Evolutionary conservation across 2,888 invertebrate species (phyloP), one percentile per base, ranked within the genome.

Genomic region (Agrochola lychnidis): DNA sequence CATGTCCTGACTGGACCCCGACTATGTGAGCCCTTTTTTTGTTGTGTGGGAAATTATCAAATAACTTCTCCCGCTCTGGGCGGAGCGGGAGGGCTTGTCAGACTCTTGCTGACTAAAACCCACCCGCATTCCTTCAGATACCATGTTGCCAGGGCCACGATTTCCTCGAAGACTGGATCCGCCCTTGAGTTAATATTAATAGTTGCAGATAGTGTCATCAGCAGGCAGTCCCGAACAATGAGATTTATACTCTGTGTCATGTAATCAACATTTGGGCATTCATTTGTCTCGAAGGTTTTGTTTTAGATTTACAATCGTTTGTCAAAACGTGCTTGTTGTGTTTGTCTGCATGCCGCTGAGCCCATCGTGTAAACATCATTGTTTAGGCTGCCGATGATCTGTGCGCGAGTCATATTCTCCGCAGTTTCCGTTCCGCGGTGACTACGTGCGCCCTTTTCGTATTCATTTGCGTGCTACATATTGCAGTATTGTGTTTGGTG

Each of bases 281-380:
- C 56, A 66, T 78, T 36, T 70, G 67, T 63, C 40, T 72, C 59
- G 68, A 36, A 56, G 69, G 67, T 72, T 78, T 84, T 85, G 82
- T 87, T 84, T 82, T 77, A 78, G 79, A 76, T 86, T 70, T 42
- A 45, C 68, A 61, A 67, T 67, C 36, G 66, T 62, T 40, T 42
- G 67, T 62, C 76, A 62, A 71, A 78, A 66, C 62, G 61, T 61
- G 56, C 36, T 76, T 82, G 79, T 83, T 81, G 69, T 83, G 76
- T 73, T 81, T 85, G 79, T 81, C 81, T 81, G 76, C 70, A 83
- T 86, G 81, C 79, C 76, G 14, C 61, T 69, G 70, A 84, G 74
- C 79, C 70, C 71, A 48, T 70, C 70, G 40, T 76, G 75, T 87
- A 89, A 90, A 89, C 87, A 89, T 72, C 75, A 88, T 88, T 88